These are phyloP conservation scores for Listronotus oregonensis DNA, from an alignment of 1,140 invertebrate species.

Conservation along the genomic window DNA sequence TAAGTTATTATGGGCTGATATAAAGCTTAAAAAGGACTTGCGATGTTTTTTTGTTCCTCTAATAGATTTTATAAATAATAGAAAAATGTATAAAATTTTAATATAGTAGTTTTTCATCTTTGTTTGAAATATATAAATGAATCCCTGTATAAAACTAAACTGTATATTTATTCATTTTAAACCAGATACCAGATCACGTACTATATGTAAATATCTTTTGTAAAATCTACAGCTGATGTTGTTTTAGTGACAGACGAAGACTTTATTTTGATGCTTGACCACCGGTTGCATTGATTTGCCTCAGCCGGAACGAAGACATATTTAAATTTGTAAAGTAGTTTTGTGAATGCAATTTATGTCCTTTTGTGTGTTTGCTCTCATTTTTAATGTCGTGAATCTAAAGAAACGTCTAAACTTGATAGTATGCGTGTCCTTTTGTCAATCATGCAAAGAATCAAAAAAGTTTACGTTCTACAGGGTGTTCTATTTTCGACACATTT, in stretches of 20 bases:
- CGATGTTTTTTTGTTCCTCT: no score
- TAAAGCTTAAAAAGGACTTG: no score
- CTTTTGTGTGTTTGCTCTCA: slow-evolving; percentile 39
- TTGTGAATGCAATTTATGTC: slow-evolving; percentile 38
- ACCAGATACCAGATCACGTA: slow-evolving; percentile 4
- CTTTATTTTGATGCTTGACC: slow-evolving; percentile 41
- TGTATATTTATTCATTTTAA: not conserved
- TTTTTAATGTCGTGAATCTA: slow-evolving; percentile 32
- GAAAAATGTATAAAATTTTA: no score
- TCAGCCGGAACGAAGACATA: slow-evolving; percentile 23
- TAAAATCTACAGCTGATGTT: slow-evolving; percentile 10
- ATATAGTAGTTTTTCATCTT: no score
- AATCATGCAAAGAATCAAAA: not conserved
- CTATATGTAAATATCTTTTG: slow-evolving; percentile 37
- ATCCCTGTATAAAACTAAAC: no score
- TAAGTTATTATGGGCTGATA: no score
- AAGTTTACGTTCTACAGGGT: no score
- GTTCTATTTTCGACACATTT: no score
- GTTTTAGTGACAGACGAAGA: slow-evolving; percentile 28
- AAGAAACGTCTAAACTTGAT: slow-evolving; percentile 8
- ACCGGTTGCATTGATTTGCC: slow-evolving; percentile 29
- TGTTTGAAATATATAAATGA: no score
- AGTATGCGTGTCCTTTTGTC: not conserved
- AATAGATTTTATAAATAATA: no score
- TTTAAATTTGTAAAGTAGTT: slow-evolving; percentile 35